Evolutionary conservation across 2,797 vertebrate genomes (phyloP).

Genomic region (Sphaeramia orbicularis): DNA sequence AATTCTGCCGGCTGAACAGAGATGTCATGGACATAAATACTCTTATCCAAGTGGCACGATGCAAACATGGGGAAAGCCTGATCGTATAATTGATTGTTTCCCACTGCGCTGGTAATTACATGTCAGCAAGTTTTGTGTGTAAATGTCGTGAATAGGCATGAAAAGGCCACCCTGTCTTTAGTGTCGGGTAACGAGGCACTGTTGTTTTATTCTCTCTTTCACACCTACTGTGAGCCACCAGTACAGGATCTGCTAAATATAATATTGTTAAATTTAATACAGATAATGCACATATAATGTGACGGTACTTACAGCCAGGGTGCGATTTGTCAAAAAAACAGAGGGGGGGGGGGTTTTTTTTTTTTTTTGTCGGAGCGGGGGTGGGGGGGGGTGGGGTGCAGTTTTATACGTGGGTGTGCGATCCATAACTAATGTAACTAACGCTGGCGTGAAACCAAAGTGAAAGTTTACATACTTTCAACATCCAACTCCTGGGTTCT

Average conservation of each 20-base stretch:
- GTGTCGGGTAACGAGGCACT: constrained; percentile 14
- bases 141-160: constrained; percentile 18
- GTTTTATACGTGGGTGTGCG: too few species aligned
- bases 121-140: constrained; percentile 9
- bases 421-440: too few species aligned
- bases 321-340: too few species aligned
- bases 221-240: background rate
- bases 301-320: too few species aligned
- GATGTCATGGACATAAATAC: constrained; percentile 17
- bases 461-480: too few species aligned
- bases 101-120: constrained; percentile 25
- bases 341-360: too few species aligned
- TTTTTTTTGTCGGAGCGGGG: too few species aligned
- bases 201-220: too few species aligned
- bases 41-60: constrained; percentile 4
- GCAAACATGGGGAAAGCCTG: constrained; percentile 2
- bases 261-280: background rate
- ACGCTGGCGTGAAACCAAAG: too few species aligned
- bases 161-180: constrained; percentile 22
- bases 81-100: constrained; percentile 40
- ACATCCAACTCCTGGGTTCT: too few species aligned
- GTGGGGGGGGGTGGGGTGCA: too few species aligned
- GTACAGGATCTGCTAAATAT: background rate
- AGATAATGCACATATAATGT: too few species aligned
- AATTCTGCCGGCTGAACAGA: constrained; percentile 26